These are phyloP conservation scores for Copidosoma floridanum DNA, from an alignment of 1,140 invertebrate genomes.

Conservation along the genomic window DNA sequence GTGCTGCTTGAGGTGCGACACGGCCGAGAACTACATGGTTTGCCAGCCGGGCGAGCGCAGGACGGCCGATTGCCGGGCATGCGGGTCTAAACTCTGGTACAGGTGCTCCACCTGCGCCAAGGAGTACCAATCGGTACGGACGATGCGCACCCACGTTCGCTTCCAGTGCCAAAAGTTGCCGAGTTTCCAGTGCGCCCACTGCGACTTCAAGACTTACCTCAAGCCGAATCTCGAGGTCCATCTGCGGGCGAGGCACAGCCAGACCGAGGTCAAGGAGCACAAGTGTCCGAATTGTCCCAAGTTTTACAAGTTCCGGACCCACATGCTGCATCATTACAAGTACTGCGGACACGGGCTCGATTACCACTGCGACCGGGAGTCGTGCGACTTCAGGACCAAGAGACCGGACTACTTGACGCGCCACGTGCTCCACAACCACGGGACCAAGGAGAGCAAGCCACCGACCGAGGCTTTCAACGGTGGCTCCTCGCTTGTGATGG, in stretches of 20 bases:
- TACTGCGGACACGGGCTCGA: no score
- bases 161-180: background rate
- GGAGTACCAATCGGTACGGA: no score
- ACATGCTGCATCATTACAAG: no score
- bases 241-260: constrained; percentile 37
- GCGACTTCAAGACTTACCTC: constrained; percentile 15
- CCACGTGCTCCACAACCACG: background rate
- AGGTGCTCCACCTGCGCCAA: no score
- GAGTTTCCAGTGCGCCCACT: constrained; percentile 37
- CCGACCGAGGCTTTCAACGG: background rate
- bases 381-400: no score
- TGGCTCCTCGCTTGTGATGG: no score
- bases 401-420: no score
- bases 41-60: background rate
- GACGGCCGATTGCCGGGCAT: background rate
- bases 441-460: background rate
- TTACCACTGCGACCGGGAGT: no score
- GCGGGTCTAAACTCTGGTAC: no score
- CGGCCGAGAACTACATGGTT: background rate
- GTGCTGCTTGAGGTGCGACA: background rate
- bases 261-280: background rate
- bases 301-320: background rate
- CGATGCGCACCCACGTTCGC: no score
- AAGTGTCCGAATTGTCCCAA: background rate
- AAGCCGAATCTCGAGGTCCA: constrained; percentile 24